Evolutionary conservation across 2,888 invertebrate species (phyloP).

Genomic region (Thecophora atra): DNA sequence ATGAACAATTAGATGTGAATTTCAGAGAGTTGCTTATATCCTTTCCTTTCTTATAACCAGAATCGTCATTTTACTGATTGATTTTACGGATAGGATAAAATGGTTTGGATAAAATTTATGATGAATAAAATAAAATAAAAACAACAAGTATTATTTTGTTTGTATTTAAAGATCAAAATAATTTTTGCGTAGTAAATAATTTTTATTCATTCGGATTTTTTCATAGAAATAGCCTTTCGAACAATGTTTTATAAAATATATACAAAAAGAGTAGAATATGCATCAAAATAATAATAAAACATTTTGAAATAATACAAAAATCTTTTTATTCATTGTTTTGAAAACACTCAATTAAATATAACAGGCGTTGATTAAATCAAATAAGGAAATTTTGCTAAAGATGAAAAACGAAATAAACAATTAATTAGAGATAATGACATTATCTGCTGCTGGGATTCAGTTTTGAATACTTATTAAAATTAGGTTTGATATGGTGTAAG

Average conservation of each 20-base stretch:
- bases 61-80: too few species aligned
- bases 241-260: conserved; percentile 29
- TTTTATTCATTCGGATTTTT: conserved; percentile 7
- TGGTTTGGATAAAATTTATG: neutral
- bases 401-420: conserved; percentile 37
- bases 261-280: conserved; percentile 14
- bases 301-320: neutral
- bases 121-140: conserved; percentile 10
- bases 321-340: conserved; percentile 16
- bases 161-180: neutral
- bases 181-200: conserved; percentile 14
- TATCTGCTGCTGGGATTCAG: conserved; percentile 22
- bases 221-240: conserved; percentile 22
- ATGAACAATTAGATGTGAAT: too few species aligned
- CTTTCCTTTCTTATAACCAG: too few species aligned
- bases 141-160: neutral
- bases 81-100: too few species aligned
- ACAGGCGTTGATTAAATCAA: conserved; percentile 44
- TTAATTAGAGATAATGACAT: conserved; percentile 38
- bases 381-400: conserved; percentile 39
- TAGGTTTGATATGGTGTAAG: conserved; percentile 33
- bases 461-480: conserved; percentile 31
- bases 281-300: too few species aligned
- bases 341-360: conserved; percentile 37
- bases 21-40: too few species aligned